Conservation (phyloP, 2,113 vertebrate species). For the Casuarius casuarius region DNA sequence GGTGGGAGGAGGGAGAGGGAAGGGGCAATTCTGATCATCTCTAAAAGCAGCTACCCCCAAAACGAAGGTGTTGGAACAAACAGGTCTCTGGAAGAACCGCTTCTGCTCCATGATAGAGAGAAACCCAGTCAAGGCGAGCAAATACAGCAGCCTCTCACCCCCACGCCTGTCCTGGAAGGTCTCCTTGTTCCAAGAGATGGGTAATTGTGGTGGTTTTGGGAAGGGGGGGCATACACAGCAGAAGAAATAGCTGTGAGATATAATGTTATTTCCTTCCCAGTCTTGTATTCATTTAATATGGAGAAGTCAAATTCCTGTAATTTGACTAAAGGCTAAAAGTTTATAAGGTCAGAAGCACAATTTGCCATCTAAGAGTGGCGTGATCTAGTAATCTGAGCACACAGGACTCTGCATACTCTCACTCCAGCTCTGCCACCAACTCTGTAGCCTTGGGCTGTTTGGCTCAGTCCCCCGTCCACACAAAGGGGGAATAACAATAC, state of each 20-base stretch:
- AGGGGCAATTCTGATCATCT: not conserved
- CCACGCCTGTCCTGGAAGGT: conserved; percentile 29
- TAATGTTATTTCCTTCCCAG: conserved; percentile 9
- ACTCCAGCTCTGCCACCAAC: conserved; percentile 62
- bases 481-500: conserved; percentile 56
- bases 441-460: conserved; percentile 64
- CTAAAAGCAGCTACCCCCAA: not conserved
- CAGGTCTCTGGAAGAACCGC: not conserved
- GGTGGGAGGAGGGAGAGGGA: not conserved
- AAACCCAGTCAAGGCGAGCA: conserved; percentile 31
- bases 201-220: not conserved
- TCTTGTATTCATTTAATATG: not conserved
- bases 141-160: not conserved
- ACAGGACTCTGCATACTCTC: conserved; percentile 63
- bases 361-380: conserved; percentile 48
- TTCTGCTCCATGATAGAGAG: conserved; percentile 1
- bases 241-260: not conserved
- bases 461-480: conserved; percentile 52
- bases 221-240: not conserved
- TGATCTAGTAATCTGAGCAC: conserved; percentile 38
- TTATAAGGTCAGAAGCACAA: conserved; percentile 32
- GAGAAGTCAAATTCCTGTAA: not conserved
- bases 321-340: not conserved
- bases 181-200: conserved; percentile 7
- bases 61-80: not conserved